phyloP scores from a whole-genome alignment of 2,797 vertebrate genomes.

The Argyrosomus regius region DNA sequence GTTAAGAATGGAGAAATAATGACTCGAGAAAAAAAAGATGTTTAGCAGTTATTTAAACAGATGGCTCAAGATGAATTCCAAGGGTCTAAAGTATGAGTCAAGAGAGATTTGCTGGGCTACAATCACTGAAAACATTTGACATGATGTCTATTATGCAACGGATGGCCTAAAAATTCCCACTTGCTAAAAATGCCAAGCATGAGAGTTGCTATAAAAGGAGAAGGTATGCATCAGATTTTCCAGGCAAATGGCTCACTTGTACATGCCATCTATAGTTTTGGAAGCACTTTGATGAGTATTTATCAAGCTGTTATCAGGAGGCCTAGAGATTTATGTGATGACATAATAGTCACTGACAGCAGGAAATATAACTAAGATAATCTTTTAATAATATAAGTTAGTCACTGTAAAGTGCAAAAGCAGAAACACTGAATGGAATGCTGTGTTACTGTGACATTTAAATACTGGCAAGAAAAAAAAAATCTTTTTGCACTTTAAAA shows the following conservation, averaged over 20 bases:
- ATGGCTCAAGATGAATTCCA: slow-evolving; percentile 66
- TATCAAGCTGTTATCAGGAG: slow-evolving; percentile 48
- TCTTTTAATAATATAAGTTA: slow-evolving; percentile 4
- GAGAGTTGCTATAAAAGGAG: slow-evolving; percentile 76
- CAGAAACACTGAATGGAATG: slow-evolving; percentile 8
- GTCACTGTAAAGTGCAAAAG: slow-evolving; percentile 4
- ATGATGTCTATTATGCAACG: slow-evolving; percentile 67
- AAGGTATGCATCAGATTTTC: slow-evolving; percentile 70
- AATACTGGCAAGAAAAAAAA: not conserved
- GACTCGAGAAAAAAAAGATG: slow-evolving; percentile 2
- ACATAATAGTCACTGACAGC: slow-evolving; percentile 48
- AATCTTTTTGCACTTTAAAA: not conserved
- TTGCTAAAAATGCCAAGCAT: slow-evolving; percentile 55
- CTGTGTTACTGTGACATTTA: not conserved
- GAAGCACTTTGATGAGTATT: slow-evolving; percentile 62
- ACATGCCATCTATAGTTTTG: slow-evolving; percentile 53
- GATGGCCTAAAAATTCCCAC: slow-evolving; percentile 44
- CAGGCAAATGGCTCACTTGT: slow-evolving; percentile 47
- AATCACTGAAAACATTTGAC: slow-evolving; percentile 63
- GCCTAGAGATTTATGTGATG: slow-evolving; percentile 40
- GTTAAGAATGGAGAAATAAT: slow-evolving; percentile 17
- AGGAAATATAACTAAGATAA: slow-evolving; percentile 45
- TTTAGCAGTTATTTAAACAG: slow-evolving; percentile 52
- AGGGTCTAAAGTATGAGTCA: slow-evolving; percentile 45
- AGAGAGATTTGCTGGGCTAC: slow-evolving; percentile 41